A percentile compares a stretch with the other conserved stretches of the same genome.
Evolutionary conservation across 2,113 vertebrate genomes (phyloP).

Genomic region (Manacus vitellinus): DNA sequence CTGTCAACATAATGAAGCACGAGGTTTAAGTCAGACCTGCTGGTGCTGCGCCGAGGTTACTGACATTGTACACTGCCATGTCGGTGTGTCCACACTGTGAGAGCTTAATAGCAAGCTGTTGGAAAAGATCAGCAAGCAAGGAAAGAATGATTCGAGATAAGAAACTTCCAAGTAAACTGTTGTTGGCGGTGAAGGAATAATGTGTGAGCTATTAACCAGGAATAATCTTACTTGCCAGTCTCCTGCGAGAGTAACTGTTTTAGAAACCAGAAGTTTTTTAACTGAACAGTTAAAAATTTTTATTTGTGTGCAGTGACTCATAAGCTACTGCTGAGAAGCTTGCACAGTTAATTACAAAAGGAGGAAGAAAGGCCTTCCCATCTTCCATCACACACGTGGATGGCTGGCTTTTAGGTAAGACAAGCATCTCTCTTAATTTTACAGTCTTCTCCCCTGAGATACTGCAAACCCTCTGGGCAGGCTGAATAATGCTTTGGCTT

Average conservation of each 20-base stretch:
- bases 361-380: background rate
- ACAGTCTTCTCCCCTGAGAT: background rate
- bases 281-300: background rate
- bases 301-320: background rate
- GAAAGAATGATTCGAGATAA: background rate
- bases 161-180: background rate
- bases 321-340: background rate
- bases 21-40: background rate
- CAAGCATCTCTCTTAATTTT: background rate
- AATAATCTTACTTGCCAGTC: background rate
- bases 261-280: background rate
- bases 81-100: rapidly evolving
- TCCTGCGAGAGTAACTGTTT: background rate
- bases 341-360: background rate
- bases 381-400: background rate
- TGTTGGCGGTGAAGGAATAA: background rate
- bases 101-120: background rate
- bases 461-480: background rate
- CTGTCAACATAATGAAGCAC: background rate
- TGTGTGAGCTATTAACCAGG: background rate
- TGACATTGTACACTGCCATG: background rate
- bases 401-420: background rate
- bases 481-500: background rate
- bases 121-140: background rate
- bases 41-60: background rate